phyloP scores from a whole-genome alignment of 2,797 vertebrate species.

The Poecilia velifera region DNA sequence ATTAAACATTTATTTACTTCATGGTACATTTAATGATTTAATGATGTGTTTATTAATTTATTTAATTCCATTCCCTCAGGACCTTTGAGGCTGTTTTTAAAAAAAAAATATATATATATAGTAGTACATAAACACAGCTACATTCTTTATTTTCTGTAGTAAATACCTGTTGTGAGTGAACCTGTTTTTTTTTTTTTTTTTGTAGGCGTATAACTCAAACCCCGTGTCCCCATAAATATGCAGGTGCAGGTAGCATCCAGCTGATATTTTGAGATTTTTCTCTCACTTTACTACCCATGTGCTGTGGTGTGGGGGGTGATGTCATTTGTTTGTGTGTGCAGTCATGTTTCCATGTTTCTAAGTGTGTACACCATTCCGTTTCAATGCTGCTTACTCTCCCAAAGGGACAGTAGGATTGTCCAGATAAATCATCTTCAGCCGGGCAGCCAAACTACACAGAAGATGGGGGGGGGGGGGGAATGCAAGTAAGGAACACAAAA shows the following conservation, averaged over 20 bases:
- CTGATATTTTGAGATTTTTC: constrained; percentile 33
- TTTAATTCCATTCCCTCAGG: neutral
- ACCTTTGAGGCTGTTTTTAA: neutral
- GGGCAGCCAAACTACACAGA: constrained; percentile 51
- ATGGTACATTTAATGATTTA: neutral
- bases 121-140: neutral
- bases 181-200: neutral
- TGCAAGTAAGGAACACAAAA: constrained; percentile 22
- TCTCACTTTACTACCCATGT: neutral
- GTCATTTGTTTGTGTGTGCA: constrained; percentile 34
- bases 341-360: constrained; percentile 51
- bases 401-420: constrained; percentile 68
- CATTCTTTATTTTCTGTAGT: neutral
- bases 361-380: constrained; percentile 44
- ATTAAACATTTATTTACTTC: neutral
- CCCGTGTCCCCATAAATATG: constrained; percentile 7
- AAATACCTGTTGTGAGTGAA: neutral
- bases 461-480: constrained; percentile 19
- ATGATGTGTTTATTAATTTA: neutral
- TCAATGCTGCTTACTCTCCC: constrained; percentile 59
- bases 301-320: neutral
- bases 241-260: constrained; percentile 47
- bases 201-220: neutral
- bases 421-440: constrained; percentile 73
- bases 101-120: neutral